Conservation (phyloP, 2,888 invertebrate species). For the Mamestra brassicae region DNA sequence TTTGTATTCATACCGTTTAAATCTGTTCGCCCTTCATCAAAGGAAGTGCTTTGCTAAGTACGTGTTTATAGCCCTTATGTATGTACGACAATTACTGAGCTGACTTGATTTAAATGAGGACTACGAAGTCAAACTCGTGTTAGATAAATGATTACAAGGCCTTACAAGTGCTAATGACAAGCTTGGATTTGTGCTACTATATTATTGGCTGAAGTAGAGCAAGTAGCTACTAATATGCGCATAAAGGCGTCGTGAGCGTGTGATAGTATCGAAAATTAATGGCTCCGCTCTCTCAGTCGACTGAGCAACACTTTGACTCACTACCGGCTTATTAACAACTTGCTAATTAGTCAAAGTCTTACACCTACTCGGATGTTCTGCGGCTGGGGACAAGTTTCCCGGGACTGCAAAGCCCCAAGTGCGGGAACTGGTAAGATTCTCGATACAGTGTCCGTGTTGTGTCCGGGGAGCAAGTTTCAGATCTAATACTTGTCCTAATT, state of each 20-base stretch:
- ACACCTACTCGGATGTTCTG: slow-evolving; percentile 47
- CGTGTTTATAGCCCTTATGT: slow-evolving; percentile 15
- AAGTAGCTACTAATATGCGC: neutral
- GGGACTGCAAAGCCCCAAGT: slow-evolving; percentile 28
- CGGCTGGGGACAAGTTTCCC: slow-evolving; percentile 33
- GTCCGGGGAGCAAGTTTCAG: slow-evolving; percentile 35
- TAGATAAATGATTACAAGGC: slow-evolving; percentile 12
- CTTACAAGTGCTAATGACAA: slow-evolving; percentile 4
- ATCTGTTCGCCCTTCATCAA: slow-evolving; percentile 54
- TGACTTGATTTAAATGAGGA: slow-evolving; percentile 19
- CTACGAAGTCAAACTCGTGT: slow-evolving; percentile 3
- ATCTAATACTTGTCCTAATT: slow-evolving; percentile 31
- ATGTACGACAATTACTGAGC: slow-evolving; percentile 15
- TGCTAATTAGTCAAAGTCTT: slow-evolving; percentile 56
- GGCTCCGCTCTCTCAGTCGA: slow-evolving; percentile 31
- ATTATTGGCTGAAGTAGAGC: neutral
- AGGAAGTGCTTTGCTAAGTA: slow-evolving; percentile 40
- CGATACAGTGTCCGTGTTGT: slow-evolving; percentile 26
- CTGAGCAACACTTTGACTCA: slow-evolving; percentile 32
- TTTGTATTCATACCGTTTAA: slow-evolving; percentile 50
- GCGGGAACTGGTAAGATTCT: slow-evolving; percentile 46
- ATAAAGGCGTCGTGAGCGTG: neutral
- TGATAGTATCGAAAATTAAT: slow-evolving; percentile 41
- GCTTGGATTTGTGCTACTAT: slow-evolving; percentile 3
- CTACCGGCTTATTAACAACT: slow-evolving; percentile 50